Evolutionary conservation across 2,797 vertebrate species (phyloP).

Genomic region (Streptopelia turtur): DNA sequence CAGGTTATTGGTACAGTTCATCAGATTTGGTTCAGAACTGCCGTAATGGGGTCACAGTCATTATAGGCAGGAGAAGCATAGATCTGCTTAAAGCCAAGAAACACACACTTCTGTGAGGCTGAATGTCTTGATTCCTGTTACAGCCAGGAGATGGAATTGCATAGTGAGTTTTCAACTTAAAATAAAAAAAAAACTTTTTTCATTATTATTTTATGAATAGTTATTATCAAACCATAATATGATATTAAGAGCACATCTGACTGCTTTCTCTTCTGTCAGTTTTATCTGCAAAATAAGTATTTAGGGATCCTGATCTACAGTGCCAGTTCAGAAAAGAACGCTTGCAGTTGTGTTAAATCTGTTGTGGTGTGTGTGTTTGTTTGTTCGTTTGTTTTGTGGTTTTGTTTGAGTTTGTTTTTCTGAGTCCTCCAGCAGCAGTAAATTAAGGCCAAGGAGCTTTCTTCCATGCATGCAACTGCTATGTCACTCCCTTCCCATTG

Average conservation of each 20-base stretch:
- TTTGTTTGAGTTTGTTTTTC: neutral
- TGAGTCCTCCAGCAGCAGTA: neutral
- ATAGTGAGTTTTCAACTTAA: neutral
- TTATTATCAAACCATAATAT: neutral
- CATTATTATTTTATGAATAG: neutral
- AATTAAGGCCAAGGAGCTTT: neutral
- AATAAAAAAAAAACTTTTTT: neutral
- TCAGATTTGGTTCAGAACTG: neutral
- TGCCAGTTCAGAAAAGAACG: neutral
- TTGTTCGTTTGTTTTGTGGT: too few species aligned
- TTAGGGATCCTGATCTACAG: neutral
- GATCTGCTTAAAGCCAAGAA: neutral
- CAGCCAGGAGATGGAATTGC: neutral
- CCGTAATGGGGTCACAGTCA: neutral
- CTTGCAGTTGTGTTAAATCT: neutral
- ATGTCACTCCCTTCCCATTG: neutral
- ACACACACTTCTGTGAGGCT: neutral
- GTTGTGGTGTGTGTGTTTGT: neutral
- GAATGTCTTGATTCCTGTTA: neutral
- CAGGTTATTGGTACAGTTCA: neutral
- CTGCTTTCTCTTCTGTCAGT: neutral
- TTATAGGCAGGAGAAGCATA: neutral
- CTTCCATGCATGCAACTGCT: neutral
- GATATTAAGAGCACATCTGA: constrained; percentile 5
- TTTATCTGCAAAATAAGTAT: neutral